A percentile compares a stretch with the other conserved stretches of the same genome.
phyloP scores from a whole-genome alignment of 2,888 invertebrate genomes.

The Chouioia cunea region DNA sequence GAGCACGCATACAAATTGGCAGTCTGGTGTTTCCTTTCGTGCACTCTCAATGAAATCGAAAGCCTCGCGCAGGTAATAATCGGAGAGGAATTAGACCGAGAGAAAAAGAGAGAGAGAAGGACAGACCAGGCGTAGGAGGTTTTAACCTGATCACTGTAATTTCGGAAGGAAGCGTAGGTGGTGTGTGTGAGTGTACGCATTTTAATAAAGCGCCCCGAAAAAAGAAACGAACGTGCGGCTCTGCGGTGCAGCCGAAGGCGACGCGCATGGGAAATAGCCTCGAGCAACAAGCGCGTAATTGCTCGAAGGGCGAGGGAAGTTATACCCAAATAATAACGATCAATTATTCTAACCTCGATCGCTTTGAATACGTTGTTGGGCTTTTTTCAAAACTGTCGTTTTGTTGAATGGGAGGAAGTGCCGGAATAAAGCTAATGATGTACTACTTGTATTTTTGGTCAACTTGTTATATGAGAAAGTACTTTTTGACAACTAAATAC shows the following conservation, averaged over 20 bases:
- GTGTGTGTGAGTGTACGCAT: conserved; percentile 26
- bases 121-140: conserved; percentile 41
- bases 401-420: neutral
- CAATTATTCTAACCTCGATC: conserved; percentile 59
- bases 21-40: conserved; percentile 43
- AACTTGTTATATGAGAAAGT: too few relatives aligned
- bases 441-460: too few relatives aligned
- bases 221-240: neutral
- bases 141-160: conserved; percentile 45
- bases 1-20: conserved; percentile 34
- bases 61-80: conserved; percentile 24
- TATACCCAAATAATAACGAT: conserved; percentile 61
- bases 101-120: conserved; percentile 28
- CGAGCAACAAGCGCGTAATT: conserved; percentile 61
- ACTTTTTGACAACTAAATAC: too few relatives aligned
- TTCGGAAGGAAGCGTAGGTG: conserved; percentile 21
- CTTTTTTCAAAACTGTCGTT: neutral
- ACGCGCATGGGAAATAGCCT: conserved; percentile 63
- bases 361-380: neutral
- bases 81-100: conserved; percentile 43
- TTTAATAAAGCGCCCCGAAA: conserved; percentile 41
- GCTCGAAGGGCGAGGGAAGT: conserved; percentile 61
- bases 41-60: conserved; percentile 40
- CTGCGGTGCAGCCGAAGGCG: conserved; percentile 34
- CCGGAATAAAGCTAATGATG: conserved; percentile 3